Evolutionary conservation across 2,888 invertebrate genomes (phyloP).

Genomic region (Spilarctia lutea): DNA sequence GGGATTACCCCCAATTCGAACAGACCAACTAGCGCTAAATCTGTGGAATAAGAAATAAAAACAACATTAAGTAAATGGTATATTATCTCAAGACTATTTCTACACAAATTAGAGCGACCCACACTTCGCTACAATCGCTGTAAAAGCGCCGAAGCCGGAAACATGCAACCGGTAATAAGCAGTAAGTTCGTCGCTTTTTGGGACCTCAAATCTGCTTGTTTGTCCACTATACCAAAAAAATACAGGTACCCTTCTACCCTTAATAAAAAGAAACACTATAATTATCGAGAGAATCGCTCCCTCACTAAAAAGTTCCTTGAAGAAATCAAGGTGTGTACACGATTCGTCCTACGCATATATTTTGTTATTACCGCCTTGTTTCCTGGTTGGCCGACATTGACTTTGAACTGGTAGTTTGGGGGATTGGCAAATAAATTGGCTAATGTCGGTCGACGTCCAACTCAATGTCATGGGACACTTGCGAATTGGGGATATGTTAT

Average conservation of each 20-base stretch:
- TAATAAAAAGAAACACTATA: too few species aligned
- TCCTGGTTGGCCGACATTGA: conserved; percentile 56
- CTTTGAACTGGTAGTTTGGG: conserved; percentile 58
- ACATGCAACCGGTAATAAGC: too few species aligned
- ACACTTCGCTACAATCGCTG: too few species aligned
- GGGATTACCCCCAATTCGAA: conserved; percentile 89
- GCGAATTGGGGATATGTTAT: conserved; percentile 18
- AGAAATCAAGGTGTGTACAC: conserved; percentile 10
- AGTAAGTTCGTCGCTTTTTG: too few species aligned
- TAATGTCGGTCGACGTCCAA: conserved; percentile 48
- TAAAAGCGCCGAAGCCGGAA: too few species aligned
- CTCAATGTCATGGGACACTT: conserved; percentile 44
- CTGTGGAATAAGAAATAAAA: conserved; percentile 75
- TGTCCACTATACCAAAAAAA: too few species aligned
- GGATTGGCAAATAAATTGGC: conserved; percentile 53
- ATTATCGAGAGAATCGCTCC: background rate
- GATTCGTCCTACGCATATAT: background rate
- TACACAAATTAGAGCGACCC: too few species aligned
- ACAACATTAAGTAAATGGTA: background rate
- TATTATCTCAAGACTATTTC: background rate
- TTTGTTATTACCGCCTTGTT: conserved; percentile 5
- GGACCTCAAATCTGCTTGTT: too few species aligned
- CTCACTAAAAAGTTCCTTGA: conserved; percentile 19
- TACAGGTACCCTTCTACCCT: too few species aligned
- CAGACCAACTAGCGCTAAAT: conserved; percentile 78